Conservation (phyloP, 2,113 vertebrate genomes). For the Mesitornis unicolor region DNA sequence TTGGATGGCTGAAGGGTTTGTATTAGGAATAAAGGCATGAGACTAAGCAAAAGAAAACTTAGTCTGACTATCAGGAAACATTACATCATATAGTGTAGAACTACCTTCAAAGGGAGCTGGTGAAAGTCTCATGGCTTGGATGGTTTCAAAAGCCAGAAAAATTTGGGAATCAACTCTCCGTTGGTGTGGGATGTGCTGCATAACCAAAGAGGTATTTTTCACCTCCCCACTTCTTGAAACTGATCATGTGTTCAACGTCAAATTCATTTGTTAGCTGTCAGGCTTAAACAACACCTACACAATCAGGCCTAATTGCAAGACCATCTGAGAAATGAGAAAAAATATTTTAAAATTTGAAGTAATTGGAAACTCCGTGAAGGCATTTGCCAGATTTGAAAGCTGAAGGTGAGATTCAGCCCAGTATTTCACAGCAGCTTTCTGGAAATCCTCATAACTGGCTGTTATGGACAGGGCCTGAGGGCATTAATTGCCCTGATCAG, state of each 20-base stretch:
- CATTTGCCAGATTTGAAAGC: background rate
- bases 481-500: background rate
- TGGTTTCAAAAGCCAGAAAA: background rate
- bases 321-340: background rate
- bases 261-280: background rate
- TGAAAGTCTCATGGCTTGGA: background rate
- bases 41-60: background rate
- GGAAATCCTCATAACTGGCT: accelerated
- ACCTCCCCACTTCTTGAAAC: background rate
- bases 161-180: background rate
- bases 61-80: background rate
- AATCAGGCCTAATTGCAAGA: background rate
- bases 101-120: background rate
- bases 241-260: background rate
- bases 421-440: background rate
- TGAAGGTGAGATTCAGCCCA: background rate
- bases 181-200: background rate
- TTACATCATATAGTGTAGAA: background rate
- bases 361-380: background rate
- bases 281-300: background rate
- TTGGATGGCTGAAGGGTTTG: background rate
- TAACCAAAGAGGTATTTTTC: background rate
- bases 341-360: background rate
- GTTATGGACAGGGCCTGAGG: too few relatives aligned
- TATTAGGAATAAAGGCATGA: background rate